A percentile compares a stretch with the other conserved stretches of the same genome.
phyloP scores from a whole-genome alignment of 2,113 vertebrate genomes.

The Grus americana region DNA sequence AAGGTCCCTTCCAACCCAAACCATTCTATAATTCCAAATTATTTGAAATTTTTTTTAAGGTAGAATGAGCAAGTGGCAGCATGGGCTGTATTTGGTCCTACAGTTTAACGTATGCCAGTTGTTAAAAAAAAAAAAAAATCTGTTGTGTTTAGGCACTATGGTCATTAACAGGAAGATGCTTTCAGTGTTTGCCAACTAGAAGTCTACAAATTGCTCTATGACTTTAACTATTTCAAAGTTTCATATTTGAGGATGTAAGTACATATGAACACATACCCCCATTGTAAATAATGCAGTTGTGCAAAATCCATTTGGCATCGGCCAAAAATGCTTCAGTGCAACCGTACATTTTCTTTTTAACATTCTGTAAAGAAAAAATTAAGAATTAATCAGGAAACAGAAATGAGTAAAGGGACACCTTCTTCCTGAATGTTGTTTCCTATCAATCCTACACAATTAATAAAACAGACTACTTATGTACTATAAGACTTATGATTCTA shows the following conservation, averaged over 20 bases:
- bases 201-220: background rate
- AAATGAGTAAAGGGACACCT: background rate
- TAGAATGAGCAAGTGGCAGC: background rate
- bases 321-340: constrained; percentile 98
- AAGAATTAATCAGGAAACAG: background rate
- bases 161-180: background rate
- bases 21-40: background rate
- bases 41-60: background rate
- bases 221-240: background rate
- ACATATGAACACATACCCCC: constrained; percentile 80
- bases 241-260: background rate
- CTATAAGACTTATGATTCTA: background rate
- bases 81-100: background rate
- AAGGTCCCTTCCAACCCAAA: background rate
- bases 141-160: background rate
- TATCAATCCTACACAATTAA: background rate
- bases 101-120: background rate
- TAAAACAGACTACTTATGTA: background rate
- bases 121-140: background rate
- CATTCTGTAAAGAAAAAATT: constrained; percentile 79
- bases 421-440: background rate
- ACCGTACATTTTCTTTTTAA: constrained; percentile 99
- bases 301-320: constrained; percentile 98
- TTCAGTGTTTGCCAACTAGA: background rate
- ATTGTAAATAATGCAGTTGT: constrained; percentile 99